Conservation (phyloP, 1,140 invertebrate species). For the Listronotus oregonensis region DNA sequence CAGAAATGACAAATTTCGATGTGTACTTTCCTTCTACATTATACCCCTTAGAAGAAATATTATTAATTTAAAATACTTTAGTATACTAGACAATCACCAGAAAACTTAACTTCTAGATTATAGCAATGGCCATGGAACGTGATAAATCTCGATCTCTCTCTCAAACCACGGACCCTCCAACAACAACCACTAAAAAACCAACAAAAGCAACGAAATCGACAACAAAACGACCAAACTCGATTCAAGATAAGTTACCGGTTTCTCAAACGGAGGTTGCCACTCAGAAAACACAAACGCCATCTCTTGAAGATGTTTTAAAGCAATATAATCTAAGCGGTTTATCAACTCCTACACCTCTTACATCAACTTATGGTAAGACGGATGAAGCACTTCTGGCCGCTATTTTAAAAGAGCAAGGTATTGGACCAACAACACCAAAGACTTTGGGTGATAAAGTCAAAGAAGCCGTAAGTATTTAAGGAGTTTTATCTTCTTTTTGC, state of each 20-base stretch:
- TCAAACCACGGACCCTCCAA: conserved; percentile 19
- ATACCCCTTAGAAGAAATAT: too few species aligned
- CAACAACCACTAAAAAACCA: conserved; percentile 21
- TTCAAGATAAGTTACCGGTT: conserved; percentile 36
- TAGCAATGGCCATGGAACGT: conserved; percentile 45
- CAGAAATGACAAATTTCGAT: too few species aligned
- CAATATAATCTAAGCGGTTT: conserved; percentile 41
- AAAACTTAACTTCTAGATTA: conserved; percentile 38
- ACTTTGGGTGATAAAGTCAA: conserved; percentile 60
- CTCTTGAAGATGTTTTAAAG: conserved; percentile 46
- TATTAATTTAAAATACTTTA: too few species aligned
- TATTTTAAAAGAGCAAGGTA: conserved; percentile 68
- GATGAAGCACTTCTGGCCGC: conserved; percentile 70
- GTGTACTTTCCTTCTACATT: too few species aligned
- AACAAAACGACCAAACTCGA: conserved; percentile 36
- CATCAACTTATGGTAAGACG: conserved; percentile 59
- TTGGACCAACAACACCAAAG: conserved; percentile 68
- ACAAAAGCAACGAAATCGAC: conserved; percentile 27
- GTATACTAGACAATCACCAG: too few species aligned
- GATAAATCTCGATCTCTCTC: conserved; percentile 33
- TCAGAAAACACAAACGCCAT: conserved; percentile 35
- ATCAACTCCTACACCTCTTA: conserved; percentile 37
- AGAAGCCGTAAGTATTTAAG: conserved; percentile 61
- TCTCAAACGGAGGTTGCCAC: conserved; percentile 22
- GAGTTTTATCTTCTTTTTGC: too few species aligned